phyloP scores from a whole-genome alignment of 2,113 vertebrate species.

The Heterotis niloticus region DNA sequence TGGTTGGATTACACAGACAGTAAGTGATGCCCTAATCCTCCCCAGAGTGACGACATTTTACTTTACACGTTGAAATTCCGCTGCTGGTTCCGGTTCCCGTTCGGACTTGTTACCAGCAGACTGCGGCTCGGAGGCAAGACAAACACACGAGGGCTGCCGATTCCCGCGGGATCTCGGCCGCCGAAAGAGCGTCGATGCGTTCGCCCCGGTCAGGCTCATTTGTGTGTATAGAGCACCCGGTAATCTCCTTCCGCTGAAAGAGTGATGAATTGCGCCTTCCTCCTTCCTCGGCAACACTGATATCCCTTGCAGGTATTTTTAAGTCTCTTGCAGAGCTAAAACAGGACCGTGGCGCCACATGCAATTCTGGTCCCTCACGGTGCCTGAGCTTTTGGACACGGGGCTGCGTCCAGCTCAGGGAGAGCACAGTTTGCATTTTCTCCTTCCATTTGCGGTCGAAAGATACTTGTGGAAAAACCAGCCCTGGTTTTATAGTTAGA shows the following conservation, averaged over 20 bases:
- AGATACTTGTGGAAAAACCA: too few species aligned
- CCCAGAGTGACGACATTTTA: background rate
- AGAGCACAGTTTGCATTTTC: too few species aligned
- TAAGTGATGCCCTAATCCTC: slow-evolving; percentile 23
- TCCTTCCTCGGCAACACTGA: background rate
- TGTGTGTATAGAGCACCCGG: too few species aligned
- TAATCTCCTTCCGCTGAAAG: too few species aligned
- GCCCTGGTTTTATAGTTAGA: background rate
- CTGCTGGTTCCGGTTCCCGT: background rate
- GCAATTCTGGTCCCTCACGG: too few species aligned
- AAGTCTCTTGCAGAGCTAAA: background rate
- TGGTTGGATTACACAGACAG: slow-evolving; percentile 8
- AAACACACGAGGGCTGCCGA: too few species aligned
- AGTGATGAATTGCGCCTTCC: background rate
- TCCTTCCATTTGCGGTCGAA: too few species aligned
- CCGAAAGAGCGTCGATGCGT: background rate
- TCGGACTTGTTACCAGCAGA: slow-evolving; percentile 18
- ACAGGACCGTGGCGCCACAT: too few species aligned
- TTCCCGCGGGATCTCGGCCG: background rate
- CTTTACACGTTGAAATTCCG: background rate
- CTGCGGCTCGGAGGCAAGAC: background rate
- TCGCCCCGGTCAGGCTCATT: background rate
- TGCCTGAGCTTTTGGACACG: too few species aligned
- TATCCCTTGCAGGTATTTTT: background rate
- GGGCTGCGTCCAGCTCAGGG: too few species aligned